A percentile compares a stretch with the other conserved stretches of the same genome.
Conservation (phyloP, 2,888 invertebrate genomes). For the Chrysolina americana region DNA sequence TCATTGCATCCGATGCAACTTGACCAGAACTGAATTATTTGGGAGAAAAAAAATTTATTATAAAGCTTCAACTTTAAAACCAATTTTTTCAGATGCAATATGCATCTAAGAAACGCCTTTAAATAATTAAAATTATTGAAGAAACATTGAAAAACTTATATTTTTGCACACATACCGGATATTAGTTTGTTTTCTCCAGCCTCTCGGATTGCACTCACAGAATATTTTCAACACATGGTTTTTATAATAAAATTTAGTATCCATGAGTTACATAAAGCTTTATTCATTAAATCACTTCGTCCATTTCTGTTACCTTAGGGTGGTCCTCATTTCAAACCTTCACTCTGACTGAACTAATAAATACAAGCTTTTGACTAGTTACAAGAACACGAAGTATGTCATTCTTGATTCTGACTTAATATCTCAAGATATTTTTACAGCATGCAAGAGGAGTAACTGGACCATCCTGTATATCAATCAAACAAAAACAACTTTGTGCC, state of each 20-base stretch:
- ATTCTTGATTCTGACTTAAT: background rate
- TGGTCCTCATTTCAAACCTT: conserved; percentile 14
- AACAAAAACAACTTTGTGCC: conserved; percentile 41
- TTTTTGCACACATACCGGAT: too few relatives aligned
- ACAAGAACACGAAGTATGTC: conserved; percentile 1
- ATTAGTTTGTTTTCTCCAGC: background rate
- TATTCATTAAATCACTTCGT: conserved; percentile 35
- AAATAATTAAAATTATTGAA: too few relatives aligned
- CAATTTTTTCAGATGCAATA: too few relatives aligned
- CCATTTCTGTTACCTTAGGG: conserved; percentile 26
- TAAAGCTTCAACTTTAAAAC: too few relatives aligned
- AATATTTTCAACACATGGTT: background rate
- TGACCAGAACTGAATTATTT: too few relatives aligned
- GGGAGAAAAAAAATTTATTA: too few relatives aligned
- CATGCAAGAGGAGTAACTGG: background rate
- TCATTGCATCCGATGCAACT: too few relatives aligned
- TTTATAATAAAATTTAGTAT: conserved; percentile 36
- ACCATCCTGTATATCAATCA: conserved; percentile 26
- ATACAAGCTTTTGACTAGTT: conserved; percentile 22
- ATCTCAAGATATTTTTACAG: conserved; percentile 15
- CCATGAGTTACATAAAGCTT: conserved; percentile 37
- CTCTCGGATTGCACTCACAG: background rate
- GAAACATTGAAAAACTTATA: too few relatives aligned
- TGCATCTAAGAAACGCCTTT: too few relatives aligned
- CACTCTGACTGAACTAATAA: background rate